These are phyloP conservation scores for Pachypsylla venusta DNA, from an alignment of 1,140 invertebrate species.

Conservation along the genomic window DNA sequence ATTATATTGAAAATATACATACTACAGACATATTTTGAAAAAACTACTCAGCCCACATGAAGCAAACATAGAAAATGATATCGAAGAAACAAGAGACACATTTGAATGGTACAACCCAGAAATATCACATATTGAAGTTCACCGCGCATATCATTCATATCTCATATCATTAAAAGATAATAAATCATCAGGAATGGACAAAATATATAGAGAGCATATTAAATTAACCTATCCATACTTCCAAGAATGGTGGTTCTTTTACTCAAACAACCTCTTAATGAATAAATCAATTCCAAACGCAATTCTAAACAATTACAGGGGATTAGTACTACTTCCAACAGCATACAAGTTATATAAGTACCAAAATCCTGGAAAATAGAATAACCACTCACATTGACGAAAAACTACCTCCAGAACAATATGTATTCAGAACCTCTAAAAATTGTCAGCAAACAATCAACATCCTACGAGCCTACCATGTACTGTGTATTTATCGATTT, in stretches of 20 bases:
- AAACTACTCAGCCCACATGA: neutral
- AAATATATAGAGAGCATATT: constrained; percentile 1
- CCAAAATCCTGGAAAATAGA: too few relatives aligned
- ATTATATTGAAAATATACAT: neutral
- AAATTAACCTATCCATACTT: neutral
- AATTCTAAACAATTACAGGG: too few relatives aligned
- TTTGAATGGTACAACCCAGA: neutral
- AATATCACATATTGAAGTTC: neutral
- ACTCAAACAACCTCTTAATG: neutral
- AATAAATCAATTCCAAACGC: neutral
- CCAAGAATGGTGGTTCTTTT: neutral
- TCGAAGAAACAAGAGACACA: neutral
- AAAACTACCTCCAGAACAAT: too few relatives aligned
- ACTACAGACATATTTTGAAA: neutral
- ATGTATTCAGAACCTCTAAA: too few relatives aligned
- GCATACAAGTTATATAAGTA: too few relatives aligned
- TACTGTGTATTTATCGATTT: too few relatives aligned
- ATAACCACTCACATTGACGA: too few relatives aligned
- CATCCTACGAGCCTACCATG: too few relatives aligned
- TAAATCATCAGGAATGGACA: neutral
- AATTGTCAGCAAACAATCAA: too few relatives aligned
- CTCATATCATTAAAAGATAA: neutral
- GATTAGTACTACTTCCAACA: too few relatives aligned
- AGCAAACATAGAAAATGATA: neutral
- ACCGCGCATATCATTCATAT: too few relatives aligned